Conservation (phyloP, 1,140 invertebrate species). For the Drosophila repletoides region DNA sequence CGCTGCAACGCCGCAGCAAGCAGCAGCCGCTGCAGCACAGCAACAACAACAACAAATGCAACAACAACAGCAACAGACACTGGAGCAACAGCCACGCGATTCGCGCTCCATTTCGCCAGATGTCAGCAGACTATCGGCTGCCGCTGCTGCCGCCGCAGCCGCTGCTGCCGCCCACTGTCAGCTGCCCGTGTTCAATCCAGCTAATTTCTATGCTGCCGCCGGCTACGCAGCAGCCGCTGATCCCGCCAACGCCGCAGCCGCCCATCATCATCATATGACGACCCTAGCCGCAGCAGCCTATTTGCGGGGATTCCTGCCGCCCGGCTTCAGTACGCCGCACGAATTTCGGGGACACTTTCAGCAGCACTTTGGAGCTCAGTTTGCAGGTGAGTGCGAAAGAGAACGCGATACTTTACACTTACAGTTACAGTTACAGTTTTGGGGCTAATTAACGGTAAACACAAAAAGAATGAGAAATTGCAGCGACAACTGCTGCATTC, state of each 20-base stretch:
- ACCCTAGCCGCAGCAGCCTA: constrained; percentile 79
- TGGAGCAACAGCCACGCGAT: constrained; percentile 41
- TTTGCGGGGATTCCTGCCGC: constrained; percentile 75
- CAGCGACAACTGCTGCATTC: no score
- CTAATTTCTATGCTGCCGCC: constrained; percentile 80
- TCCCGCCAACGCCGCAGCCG: constrained; percentile 66
- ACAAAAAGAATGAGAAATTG: background rate
- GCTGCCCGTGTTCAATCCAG: constrained; percentile 80
- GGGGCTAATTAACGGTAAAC: constrained; percentile 34
- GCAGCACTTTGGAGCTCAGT: constrained; percentile 77
- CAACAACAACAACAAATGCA: no score
- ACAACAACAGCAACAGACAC: no score
- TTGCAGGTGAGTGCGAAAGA: constrained; percentile 68
- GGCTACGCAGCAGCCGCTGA: constrained; percentile 74
- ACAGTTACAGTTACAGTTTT: background rate
- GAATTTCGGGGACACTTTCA: constrained; percentile 81
- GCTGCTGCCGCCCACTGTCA: constrained; percentile 79
- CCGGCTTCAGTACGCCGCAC: constrained; percentile 80
- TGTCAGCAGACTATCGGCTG: constrained; percentile 69
- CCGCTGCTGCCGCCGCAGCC: constrained; percentile 71
- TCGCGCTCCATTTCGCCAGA: constrained; percentile 76
- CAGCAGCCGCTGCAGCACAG: no score
- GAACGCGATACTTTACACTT: background rate
- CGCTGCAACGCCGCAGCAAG: constrained; percentile 50
- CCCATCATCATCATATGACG: constrained; percentile 81